These are phyloP conservation scores for Medauroidea extradentata DNA, from an alignment of 1,140 invertebrate genomes.

Conservation along the genomic window DNA sequence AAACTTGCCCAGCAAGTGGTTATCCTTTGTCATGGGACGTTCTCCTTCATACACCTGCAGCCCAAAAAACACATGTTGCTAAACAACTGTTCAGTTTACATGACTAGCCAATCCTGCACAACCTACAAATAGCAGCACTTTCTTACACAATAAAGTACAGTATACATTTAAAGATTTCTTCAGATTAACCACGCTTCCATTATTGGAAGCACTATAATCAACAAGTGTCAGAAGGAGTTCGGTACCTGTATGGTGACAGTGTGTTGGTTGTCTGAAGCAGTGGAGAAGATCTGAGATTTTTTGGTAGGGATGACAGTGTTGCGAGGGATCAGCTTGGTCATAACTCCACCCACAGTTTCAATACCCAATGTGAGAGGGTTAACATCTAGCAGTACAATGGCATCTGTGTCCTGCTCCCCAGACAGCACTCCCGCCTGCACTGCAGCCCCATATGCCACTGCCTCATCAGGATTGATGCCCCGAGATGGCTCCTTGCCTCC, in stretches of 20 bases:
- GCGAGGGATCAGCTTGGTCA: conserved; percentile 97
- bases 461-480: conserved; percentile 98
- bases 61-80: too few species aligned
- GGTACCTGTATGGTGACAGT: conserved; percentile 90
- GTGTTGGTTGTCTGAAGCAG: conserved; percentile 97
- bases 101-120: too few species aligned
- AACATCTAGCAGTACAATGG: conserved; percentile 95
- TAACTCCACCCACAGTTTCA: conserved; percentile 98
- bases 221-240: too few species aligned
- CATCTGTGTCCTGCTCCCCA: conserved; percentile 89
- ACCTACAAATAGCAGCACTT: too few species aligned
- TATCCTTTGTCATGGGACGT: conserved; percentile 99
- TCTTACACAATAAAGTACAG: too few species aligned
- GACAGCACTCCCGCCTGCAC: conserved; percentile 94
- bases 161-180: too few species aligned
- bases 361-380: conserved; percentile 98
- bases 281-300: conserved; percentile 99
- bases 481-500: conserved; percentile 95
- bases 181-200: too few species aligned
- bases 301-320: conserved; percentile 99
- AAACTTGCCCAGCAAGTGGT: conserved; percentile 96
- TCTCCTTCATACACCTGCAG: conserved; percentile 93
- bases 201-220: too few species aligned
- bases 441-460: conserved; percentile 96
- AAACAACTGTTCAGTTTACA: too few species aligned